Percentiles rank a stretch among this genome's conserved stretches.
These are phyloP conservation scores for Torymus texanus DNA, from an alignment of 2,888 invertebrate species.

Conservation along the genomic window DNA sequence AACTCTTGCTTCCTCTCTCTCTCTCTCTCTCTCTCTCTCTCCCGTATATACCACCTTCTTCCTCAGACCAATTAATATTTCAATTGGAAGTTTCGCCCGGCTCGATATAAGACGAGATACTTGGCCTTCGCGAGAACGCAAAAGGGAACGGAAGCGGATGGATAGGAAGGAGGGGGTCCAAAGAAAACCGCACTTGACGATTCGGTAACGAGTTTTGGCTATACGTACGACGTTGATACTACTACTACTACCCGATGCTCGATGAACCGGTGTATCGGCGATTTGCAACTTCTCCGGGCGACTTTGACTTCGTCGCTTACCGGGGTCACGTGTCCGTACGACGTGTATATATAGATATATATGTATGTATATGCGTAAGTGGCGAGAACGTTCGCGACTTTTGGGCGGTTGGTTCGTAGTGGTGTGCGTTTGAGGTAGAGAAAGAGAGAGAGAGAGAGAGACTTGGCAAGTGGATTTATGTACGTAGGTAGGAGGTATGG, in stretches of 20 bases:
- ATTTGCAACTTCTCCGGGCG: slow-evolving; percentile 46
- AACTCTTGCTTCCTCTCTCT: too few relatives aligned
- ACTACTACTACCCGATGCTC: neutral
- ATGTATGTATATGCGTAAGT: too few relatives aligned
- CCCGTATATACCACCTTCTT: neutral
- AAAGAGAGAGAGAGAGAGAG: too few relatives aligned
- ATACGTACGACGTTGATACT: neutral
- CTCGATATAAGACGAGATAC: slow-evolving; percentile 48
- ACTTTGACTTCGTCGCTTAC: neutral
- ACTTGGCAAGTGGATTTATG: too few relatives aligned
- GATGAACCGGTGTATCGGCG: slow-evolving; percentile 48
- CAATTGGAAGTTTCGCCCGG: slow-evolving; percentile 66
- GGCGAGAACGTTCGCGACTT: too few relatives aligned
- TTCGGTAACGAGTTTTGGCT: slow-evolving; percentile 54
- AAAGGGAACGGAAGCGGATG: too few relatives aligned
- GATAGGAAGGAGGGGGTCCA: neutral
- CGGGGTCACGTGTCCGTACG: too few relatives aligned
- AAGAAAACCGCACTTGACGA: slow-evolving; percentile 55
- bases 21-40: neutral
- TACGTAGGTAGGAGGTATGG: too few relatives aligned
- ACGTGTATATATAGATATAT: too few relatives aligned
- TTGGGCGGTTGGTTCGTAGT: too few relatives aligned
- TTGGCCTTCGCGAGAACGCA: neutral
- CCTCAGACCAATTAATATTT: slow-evolving; percentile 70
- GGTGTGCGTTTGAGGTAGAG: too few relatives aligned